Percentiles rank a stretch among this genome's conserved stretches.
Conservation (phyloP, 2,113 vertebrate species). For the Vimba vimba region DNA sequence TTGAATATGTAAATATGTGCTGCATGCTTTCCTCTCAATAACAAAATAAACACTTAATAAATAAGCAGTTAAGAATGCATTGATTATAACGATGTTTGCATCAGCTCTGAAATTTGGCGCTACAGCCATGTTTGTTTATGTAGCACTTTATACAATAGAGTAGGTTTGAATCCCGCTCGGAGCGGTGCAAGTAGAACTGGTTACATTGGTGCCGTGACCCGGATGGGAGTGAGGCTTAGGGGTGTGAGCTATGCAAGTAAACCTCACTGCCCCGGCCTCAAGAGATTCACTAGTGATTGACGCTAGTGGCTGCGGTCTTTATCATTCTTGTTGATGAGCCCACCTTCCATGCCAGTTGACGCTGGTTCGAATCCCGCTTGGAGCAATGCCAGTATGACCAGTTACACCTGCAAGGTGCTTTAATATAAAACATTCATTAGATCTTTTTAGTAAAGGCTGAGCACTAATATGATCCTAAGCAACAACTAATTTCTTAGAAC, state of each 20-base stretch:
- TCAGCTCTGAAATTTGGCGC: no score
- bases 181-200: no score
- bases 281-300: not conserved
- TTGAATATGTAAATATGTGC: no score
- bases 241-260: not conserved
- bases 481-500: not conserved
- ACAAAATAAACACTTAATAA: no score
- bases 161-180: no score
- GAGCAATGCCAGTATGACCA: not conserved
- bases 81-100: no score
- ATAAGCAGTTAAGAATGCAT: no score
- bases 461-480: not conserved
- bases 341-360: not conserved
- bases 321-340: not conserved
- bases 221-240: not conserved
- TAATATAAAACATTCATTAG: not conserved
- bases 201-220: not conserved
- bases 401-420: not conserved
- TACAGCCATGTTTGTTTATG: no score
- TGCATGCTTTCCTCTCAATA: no score
- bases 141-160: no score
- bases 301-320: not conserved
- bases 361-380: not conserved
- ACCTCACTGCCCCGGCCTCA: not conserved
- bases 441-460: not conserved